Evolutionary conservation across 2,888 invertebrate species (phyloP).

Genomic region (Lacanobia oleracea): DNA sequence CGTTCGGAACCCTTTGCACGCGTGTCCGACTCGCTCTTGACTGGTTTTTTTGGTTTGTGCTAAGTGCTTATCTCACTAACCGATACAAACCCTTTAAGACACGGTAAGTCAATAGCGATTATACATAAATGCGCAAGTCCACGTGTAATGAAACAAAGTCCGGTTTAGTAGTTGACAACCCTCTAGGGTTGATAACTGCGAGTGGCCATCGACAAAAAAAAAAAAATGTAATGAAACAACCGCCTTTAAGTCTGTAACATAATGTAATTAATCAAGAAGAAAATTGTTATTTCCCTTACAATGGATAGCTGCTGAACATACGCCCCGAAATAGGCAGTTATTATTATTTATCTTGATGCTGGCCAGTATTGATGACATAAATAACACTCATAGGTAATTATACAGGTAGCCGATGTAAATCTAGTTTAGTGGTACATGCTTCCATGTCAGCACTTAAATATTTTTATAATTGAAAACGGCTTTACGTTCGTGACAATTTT

Average conservation of each 20-base stretch:
- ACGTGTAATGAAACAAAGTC: not conserved
- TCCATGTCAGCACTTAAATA: slow-evolving; percentile 24
- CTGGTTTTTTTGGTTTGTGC: too few relatives aligned
- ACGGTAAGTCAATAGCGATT: not conserved
- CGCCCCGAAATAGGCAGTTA: not conserved
- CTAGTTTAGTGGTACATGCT: slow-evolving; percentile 17
- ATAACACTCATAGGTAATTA: slow-evolving; percentile 30
- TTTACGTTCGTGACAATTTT: slow-evolving; percentile 27
- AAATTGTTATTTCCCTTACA: slow-evolving; percentile 3
- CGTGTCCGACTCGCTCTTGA: too few relatives aligned
- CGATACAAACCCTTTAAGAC: too few relatives aligned
- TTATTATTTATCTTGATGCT: slow-evolving; percentile 11
- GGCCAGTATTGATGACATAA: slow-evolving; percentile 13
- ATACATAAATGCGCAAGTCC: not conserved
- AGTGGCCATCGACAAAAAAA: too few relatives aligned
- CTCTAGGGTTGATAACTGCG: too few relatives aligned
- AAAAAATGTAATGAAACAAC: not conserved
- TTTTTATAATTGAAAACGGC: slow-evolving; percentile 20
- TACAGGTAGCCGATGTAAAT: slow-evolving; percentile 13
- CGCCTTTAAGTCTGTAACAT: not conserved
- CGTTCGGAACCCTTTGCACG: too few relatives aligned
- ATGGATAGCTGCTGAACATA: not conserved
- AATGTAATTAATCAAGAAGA: not conserved
- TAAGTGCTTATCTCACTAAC: too few relatives aligned
- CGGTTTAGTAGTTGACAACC: too few relatives aligned